Base-by-base conservation (phyloP, 2,113 vertebrate genomes). In the Microcebus griseorufus region DNA sequence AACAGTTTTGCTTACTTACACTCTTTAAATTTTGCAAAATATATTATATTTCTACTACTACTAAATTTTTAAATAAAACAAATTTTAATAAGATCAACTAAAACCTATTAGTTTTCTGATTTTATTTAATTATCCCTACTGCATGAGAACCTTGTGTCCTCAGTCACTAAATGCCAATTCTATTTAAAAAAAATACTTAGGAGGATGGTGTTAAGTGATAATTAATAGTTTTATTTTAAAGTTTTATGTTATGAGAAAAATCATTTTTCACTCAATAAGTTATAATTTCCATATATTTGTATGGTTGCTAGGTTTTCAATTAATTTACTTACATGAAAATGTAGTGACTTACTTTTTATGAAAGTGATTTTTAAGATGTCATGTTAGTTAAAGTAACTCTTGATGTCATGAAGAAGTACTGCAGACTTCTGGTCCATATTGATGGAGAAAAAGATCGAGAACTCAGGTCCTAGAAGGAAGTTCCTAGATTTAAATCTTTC, bases 41-140 rank as follows among this genome's bases (percentile, higher is more conserved):
- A 69, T 90, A 39, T 32, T 58, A 20, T 82, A 72, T 64, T 83
- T 87, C 16, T 45, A 67, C 11, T 78, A 72, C 62, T 85, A 16
- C 14, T 29, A 86, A 91, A 45, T 45, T 93, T 62, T 88, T 45
- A 95, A 96, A 93, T 27, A 90, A 64, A 84, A 85, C 48, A 94
- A 60, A 58, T 42, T 62, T 55, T 55, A 60, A 78, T 39, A 51
- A 81, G 5, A 80, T 87, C 34, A 96, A 58, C 32, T 79, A 73
- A 96, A 96, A 95, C 1, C 34, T 76, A 69, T 45, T 42, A 78
- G 37, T 93, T 22, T 37, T 82, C 42, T 82, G 34, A 72, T 69
- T 69, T 85, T 90, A 94, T 65, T 85, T 82, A 95, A 76, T 83
- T 90, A 88, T 82, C 3, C 5, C 22, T 58, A 65, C 64, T 58